Evolutionary conservation across 1,140 invertebrate genomes (phyloP), one percentile per base, ranked within the genome.

Genomic region (Philopotamus ludificatus): DNA sequence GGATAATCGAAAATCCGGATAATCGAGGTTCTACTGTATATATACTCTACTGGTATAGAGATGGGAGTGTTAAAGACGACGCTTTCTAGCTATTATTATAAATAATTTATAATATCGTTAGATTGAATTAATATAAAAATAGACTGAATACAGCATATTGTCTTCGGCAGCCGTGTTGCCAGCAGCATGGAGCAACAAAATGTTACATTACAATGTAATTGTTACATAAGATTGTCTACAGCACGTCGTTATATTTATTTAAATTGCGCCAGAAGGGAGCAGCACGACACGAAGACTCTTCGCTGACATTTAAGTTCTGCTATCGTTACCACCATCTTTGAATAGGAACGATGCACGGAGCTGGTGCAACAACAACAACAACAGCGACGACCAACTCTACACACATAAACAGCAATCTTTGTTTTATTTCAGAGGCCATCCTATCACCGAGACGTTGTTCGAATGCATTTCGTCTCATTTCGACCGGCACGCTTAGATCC

Each of bases 291-390:
- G 42, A 26, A 44, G 28, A 57, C 18, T 42, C 44, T 22, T 59
- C 53, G 53, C 42, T 65, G 63, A 65, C 63, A 59, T 59, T 59
- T 59, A 57, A 65, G 50, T 65, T 12, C 55, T 25, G 55, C 63
- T 59, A 65, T 59, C 63, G 26, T 21, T 26, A 42, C 45, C 63
- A 58, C 63, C 63, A 60, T 65, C 63, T 34, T 26, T 22, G 34
- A 15, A 23, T 45, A 23, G 18, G 41, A 47, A 22, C n/a, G 20
- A 20, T 20, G 18, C 58, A 45, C n/a, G 41, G 44, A 16, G 41
- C 58, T n/a, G 58, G 41, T 23, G 42, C 44, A 41, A 45, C 4
- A 34, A 34, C 4, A 34, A 34, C 28, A 34, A n/a, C 28, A 34
- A 4, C 28, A 12, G 28, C 12, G 28, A 4, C 12, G 12, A 7